Evolutionary conservation across 2,888 invertebrate genomes (phyloP).

Genomic region (Hofmannophila pseudospretella): DNA sequence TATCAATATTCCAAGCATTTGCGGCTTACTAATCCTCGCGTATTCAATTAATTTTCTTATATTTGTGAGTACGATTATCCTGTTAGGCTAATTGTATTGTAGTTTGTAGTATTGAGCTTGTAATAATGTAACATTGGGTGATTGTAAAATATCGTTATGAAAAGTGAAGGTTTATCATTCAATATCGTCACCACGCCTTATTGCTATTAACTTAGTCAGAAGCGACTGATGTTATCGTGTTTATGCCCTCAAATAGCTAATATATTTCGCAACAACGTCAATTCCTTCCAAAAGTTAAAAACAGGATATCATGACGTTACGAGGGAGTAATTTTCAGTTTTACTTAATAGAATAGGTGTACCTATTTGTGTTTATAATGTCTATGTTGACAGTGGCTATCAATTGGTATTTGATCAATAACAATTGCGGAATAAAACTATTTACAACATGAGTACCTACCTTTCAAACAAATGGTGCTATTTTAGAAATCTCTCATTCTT

Average conservation of each 20-base stretch:
- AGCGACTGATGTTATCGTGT: constrained; percentile 4
- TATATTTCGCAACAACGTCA: no score
- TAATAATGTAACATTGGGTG: constrained; percentile 7
- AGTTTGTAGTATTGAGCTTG: not conserved
- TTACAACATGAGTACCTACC: no score
- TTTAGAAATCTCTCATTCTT: no score
- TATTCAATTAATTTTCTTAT: constrained; percentile 2
- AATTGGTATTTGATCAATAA: constrained; percentile 1
- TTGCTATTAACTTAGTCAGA: constrained; percentile 22
- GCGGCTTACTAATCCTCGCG: constrained; percentile 23
- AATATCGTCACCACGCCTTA: constrained; percentile 41
- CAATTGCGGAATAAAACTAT: no score
- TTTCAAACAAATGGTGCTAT: no score
- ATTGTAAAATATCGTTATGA: constrained; percentile 69
- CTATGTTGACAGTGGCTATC: not conserved
- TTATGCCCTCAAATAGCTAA: not conserved
- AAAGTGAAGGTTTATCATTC: constrained; percentile 52
- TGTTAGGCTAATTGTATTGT: not conserved
- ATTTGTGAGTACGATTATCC: constrained; percentile 3
- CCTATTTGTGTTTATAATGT: constrained; percentile 4
- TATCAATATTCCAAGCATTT: constrained; percentile 47
- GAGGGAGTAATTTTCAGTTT: constrained; percentile 1
- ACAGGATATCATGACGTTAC: not conserved
- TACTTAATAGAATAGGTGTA: constrained; percentile 6
- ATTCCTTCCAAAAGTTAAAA: no score